Evolutionary conservation across 1,140 invertebrate species (phyloP).

Genomic region (Papilio glaucus): DNA sequence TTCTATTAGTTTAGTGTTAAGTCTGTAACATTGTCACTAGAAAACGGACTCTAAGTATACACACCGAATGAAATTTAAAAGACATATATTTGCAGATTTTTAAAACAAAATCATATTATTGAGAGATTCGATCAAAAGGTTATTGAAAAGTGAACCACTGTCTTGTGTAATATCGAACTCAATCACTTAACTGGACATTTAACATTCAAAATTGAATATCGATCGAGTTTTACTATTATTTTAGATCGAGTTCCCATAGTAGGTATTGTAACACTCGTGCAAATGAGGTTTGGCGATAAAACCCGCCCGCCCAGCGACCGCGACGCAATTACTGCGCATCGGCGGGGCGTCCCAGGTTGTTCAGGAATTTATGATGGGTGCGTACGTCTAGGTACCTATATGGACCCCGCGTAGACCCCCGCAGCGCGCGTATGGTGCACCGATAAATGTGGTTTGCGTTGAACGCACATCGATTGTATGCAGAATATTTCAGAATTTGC

Average conservation of each 20-base stretch:
- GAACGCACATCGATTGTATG: background rate
- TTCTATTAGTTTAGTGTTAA: too few species aligned
- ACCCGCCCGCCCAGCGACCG: conserved; percentile 43
- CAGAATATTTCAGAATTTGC: background rate
- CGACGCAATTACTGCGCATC: conserved; percentile 48
- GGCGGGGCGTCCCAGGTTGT: conserved; percentile 44
- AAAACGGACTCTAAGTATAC: too few species aligned
- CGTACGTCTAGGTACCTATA: conserved; percentile 34
- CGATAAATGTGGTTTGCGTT: background rate
- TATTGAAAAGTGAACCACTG: too few species aligned
- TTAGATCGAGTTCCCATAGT: conserved; percentile 45
- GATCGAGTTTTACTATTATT: background rate
- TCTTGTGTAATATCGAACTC: too few species aligned
- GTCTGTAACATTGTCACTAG: too few species aligned
- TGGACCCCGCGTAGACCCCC: background rate
- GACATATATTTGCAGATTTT: too few species aligned
- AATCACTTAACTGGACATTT: too few species aligned
- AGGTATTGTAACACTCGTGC: conserved; percentile 43
- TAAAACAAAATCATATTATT: too few species aligned
- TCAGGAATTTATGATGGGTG: conserved; percentile 52
- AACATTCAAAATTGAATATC: background rate
- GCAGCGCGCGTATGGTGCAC: background rate
- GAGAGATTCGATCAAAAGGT: too few species aligned
- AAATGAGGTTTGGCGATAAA: conserved; percentile 58
- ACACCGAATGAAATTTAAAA: too few species aligned